Percentiles rank a stretch among this genome's conserved stretches.
phyloP scores from a whole-genome alignment of 2,113 vertebrate genomes.

The Anguilla japonica region DNA sequence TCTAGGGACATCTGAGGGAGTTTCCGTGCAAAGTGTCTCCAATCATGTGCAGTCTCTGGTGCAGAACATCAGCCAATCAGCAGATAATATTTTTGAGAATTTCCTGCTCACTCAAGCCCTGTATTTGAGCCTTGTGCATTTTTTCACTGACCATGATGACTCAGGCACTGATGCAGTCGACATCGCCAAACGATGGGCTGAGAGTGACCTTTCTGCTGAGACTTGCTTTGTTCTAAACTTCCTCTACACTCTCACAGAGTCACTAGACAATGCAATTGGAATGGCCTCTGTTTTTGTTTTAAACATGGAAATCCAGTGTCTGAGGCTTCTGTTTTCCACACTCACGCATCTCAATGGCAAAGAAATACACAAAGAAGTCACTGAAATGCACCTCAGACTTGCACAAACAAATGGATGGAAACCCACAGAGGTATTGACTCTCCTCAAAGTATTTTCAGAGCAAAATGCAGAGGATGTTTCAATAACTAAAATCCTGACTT shows the following conservation, averaged over 20 bases:
- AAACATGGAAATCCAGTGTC: constrained; percentile 20
- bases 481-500: constrained; percentile 19
- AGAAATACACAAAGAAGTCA: not conserved
- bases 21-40: not conserved
- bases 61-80: constrained; percentile 18
- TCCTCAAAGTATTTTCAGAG: constrained; percentile 4
- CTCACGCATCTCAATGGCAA: not conserved
- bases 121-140: constrained; percentile 23
- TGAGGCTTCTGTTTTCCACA: not conserved
- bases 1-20: not conserved
- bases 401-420: constrained; percentile 14
- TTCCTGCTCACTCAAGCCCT: constrained; percentile 33
- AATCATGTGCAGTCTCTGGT: constrained; percentile 21
- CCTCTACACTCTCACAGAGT: constrained; percentile 1
- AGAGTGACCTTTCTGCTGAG: not conserved
- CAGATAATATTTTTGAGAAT: not conserved
- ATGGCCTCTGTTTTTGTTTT: constrained; percentile 7
- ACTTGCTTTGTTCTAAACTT: constrained; percentile 14
- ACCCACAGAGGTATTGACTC: constrained; percentile 10
- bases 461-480: constrained; percentile 13
- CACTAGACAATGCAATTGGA: constrained; percentile 1
- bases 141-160: not conserved
- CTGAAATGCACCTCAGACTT: constrained; percentile 28
- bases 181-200: constrained; percentile 16
- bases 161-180: not conserved